Conservation (phyloP, 2,113 vertebrate genomes). For the Panthera tigris region DNA sequence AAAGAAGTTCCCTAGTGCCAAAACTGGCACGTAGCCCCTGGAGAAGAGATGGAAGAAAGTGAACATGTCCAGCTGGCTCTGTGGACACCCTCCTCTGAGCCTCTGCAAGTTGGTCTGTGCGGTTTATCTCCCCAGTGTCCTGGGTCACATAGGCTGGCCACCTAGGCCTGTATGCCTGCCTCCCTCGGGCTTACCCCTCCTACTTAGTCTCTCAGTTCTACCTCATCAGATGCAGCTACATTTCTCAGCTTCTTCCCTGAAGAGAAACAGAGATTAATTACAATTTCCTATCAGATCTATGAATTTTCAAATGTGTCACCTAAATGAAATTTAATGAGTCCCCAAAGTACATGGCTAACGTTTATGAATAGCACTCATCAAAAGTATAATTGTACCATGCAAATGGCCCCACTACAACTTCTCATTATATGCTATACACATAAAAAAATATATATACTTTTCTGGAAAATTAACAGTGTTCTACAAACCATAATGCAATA, state of each 20-base stretch:
- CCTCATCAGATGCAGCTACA: background rate
- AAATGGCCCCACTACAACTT: background rate
- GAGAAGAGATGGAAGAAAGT: background rate
- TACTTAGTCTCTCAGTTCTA: background rate
- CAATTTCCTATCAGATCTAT: background rate
- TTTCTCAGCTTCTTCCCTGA: background rate
- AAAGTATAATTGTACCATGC: background rate
- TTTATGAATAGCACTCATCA: background rate
- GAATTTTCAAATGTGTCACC: background rate
- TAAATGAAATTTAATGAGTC: conserved; percentile 27
- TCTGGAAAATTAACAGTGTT: background rate
- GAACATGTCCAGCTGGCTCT: background rate
- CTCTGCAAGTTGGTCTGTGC: fast-evolving
- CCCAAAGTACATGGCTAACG: background rate
- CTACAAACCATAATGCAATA: background rate
- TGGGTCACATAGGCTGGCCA: background rate
- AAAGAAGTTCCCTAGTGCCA: background rate
- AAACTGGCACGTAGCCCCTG: background rate
- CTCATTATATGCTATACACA: background rate
- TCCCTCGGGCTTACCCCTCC: background rate
- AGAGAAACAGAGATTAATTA: background rate
- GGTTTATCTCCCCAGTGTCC: fast-evolving
- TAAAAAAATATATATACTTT: background rate
- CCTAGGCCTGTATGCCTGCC: background rate
- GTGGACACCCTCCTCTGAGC: background rate